These are phyloP conservation scores for Mythimna lalbum DNA, from an alignment of 2,888 invertebrate species.

Conservation along the genomic window DNA sequence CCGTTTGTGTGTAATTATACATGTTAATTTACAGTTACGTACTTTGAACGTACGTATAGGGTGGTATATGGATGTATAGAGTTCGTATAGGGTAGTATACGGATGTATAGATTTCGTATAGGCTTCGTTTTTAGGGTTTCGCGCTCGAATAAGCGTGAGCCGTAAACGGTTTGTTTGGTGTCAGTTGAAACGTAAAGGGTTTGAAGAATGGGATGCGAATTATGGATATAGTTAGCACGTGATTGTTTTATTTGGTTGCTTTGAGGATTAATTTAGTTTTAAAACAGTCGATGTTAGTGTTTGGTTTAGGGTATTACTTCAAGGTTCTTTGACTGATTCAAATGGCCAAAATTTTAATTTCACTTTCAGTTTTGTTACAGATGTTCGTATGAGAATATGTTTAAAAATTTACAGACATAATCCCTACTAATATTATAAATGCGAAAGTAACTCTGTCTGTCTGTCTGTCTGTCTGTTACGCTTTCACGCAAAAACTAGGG, in stretches of 20 bases:
- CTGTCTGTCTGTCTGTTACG: no score
- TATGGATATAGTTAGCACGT: conserved; percentile 18
- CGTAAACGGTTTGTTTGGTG: conserved; percentile 45
- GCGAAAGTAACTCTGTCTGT: no score
- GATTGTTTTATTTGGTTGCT: background rate
- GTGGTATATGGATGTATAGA: conserved; percentile 4
- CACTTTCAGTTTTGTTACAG: no score
- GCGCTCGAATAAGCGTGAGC: conserved; percentile 48
- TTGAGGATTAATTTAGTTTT: background rate
- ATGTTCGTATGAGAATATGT: no score
- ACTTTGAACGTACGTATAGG: conserved; percentile 52
- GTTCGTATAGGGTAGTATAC: background rate
- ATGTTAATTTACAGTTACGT: conserved; percentile 81
- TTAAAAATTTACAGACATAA: no score
- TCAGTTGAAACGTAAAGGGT: conserved; percentile 56
- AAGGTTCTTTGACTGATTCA: no score
- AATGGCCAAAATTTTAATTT: no score
- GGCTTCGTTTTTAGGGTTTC: conserved; percentile 54
- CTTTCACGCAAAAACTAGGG: no score
- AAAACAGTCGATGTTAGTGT: background rate
- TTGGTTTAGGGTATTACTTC: no score
- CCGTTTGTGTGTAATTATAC: conserved; percentile 85
- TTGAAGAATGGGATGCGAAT: conserved; percentile 23
- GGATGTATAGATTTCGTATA: conserved; percentile 1
- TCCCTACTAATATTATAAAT: no score